A percentile compares a stretch with the other conserved stretches of the same genome.
Conservation (phyloP, 2,797 vertebrate species). For the Danio kyathit region DNA sequence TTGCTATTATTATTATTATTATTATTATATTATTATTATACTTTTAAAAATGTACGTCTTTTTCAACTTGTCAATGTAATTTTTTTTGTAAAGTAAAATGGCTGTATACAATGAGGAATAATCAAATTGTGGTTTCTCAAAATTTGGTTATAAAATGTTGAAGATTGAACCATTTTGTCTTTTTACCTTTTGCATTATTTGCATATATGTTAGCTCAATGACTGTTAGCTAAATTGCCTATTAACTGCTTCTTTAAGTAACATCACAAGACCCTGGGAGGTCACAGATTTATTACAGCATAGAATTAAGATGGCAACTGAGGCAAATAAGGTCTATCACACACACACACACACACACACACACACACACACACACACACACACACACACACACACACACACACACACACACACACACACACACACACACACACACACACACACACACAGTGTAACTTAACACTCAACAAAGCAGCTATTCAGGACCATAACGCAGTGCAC, state of each 20-base stretch:
- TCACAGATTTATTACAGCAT: conserved; percentile 36
- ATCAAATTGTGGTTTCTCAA: too few relatives aligned
- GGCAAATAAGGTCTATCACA: background rate
- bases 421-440: conserved; percentile 31
- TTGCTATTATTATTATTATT: too few relatives aligned
- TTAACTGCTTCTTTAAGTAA: background rate
- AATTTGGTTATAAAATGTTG: too few relatives aligned
- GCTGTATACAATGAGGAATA: too few relatives aligned
- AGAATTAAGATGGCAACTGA: conserved; percentile 36
- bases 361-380: background rate
- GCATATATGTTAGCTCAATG: background rate
- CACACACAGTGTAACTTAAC: conserved; percentile 17
- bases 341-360: background rate
- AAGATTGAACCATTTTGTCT: background rate
- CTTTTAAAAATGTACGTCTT: too few relatives aligned
- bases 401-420: conserved; percentile 12
- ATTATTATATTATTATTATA: too few relatives aligned
- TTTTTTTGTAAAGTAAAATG: too few relatives aligned
- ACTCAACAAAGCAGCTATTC: conserved; percentile 49
- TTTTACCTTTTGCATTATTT: background rate
- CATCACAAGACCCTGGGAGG: conserved; percentile 28
- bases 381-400: conserved; percentile 32
- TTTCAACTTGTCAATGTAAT: too few relatives aligned
- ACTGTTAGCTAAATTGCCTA: background rate
- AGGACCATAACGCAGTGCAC: conserved; percentile 25